These are phyloP conservation scores for Apantesis nais DNA, from an alignment of 2,888 invertebrate species.

Conservation along the genomic window DNA sequence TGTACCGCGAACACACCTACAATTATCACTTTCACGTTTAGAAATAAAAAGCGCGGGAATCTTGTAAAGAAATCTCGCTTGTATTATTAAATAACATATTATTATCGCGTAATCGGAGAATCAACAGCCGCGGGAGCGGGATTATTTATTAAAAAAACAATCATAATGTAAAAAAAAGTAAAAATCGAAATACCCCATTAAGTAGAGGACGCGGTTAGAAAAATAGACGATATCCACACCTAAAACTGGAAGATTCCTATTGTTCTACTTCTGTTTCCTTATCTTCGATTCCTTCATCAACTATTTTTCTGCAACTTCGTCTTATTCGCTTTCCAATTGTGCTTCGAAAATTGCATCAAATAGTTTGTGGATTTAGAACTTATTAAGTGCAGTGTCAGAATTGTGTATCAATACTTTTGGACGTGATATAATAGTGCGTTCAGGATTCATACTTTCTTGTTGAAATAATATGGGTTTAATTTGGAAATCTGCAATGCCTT, in stretches of 20 bases:
- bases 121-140: conserved; percentile 54
- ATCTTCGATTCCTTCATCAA: conserved; percentile 52
- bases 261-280: conserved; percentile 59
- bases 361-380: conserved; percentile 26
- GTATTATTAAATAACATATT: conserved; percentile 30
- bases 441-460: conserved; percentile 41
- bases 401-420: conserved; percentile 48
- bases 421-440: conserved; percentile 47
- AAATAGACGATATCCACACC: conserved; percentile 43
- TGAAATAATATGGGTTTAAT: conserved; percentile 78
- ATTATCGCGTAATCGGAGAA: conserved; percentile 39
- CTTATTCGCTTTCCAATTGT: conserved; percentile 35
- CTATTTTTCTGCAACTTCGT: conserved; percentile 35
- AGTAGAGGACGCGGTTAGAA: conserved; percentile 40
- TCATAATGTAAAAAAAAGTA: conserved; percentile 69
- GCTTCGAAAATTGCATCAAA: conserved; percentile 30
- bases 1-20: conserved; percentile 51
- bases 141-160: conserved; percentile 63
- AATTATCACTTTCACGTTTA: conserved; percentile 72
- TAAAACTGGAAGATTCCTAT: conserved; percentile 43
- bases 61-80: conserved; percentile 44
- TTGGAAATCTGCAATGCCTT: conserved; percentile 72
- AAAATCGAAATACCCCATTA: conserved; percentile 39
- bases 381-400: conserved; percentile 51
- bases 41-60: conserved; percentile 68